phyloP scores from a whole-genome alignment of 2,888 invertebrate species.

The Nebria salina region DNA sequence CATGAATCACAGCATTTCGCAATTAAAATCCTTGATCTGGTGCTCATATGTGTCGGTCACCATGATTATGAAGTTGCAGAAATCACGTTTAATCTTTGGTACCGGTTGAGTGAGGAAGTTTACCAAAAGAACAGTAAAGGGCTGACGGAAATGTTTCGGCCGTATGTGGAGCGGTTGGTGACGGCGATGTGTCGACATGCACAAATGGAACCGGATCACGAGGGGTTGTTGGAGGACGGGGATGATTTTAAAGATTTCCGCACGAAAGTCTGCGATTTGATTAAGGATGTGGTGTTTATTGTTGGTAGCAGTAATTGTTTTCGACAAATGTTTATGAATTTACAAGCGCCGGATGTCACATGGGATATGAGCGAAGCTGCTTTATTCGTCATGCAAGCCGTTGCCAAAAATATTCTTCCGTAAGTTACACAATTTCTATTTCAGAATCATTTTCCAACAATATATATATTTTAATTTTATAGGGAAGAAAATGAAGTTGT shows the following conservation, averaged over 20 bases:
- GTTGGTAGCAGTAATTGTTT: slow-evolving; percentile 93
- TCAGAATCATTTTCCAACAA: slow-evolving; percentile 8
- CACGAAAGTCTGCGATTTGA: slow-evolving; percentile 87
- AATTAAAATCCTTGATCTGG: slow-evolving; percentile 85
- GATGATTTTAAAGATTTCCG: slow-evolving; percentile 89
- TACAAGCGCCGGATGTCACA: slow-evolving; percentile 76
- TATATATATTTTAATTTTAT: slow-evolving; percentile 51
- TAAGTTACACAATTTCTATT: slow-evolving; percentile 65
- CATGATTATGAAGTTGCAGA: slow-evolving; percentile 96
- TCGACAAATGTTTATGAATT: slow-evolving; percentile 85
- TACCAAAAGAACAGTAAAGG: slow-evolving; percentile 87
- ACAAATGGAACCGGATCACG: slow-evolving; percentile 95
- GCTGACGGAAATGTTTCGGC: slow-evolving; percentile 84
- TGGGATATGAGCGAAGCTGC: slow-evolving; percentile 97
- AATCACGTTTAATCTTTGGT: slow-evolving; percentile 98
- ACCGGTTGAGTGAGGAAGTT: slow-evolving; percentile 91
- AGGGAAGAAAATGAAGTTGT: slow-evolving; percentile 93
- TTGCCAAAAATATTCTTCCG: slow-evolving; percentile 95
- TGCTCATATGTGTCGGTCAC: slow-evolving; percentile 92
- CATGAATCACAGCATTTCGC: slow-evolving; percentile 76
- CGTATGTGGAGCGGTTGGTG: slow-evolving; percentile 91
- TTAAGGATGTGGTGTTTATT: slow-evolving; percentile 96
- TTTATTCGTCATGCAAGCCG: slow-evolving; percentile 93
- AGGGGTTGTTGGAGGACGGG: slow-evolving; percentile 83
- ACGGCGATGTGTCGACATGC: slow-evolving; percentile 91